Evolutionary conservation across 2,888 invertebrate species (phyloP).

Genomic region (Rotaria socialis): DNA sequence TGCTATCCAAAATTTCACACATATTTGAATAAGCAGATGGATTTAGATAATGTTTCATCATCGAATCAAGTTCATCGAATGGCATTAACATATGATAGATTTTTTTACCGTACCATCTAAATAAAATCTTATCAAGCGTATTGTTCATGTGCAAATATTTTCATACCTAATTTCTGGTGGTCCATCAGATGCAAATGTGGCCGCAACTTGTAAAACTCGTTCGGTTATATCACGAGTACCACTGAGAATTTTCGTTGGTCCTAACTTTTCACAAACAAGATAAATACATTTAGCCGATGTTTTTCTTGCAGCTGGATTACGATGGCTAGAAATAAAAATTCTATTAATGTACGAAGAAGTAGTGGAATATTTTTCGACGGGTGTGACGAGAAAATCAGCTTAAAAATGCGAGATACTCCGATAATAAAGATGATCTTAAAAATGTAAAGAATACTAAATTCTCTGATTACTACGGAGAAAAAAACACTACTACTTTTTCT

Average conservation of each 20-base stretch:
- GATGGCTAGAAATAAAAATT: slow-evolving; percentile 65
- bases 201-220: slow-evolving; percentile 73
- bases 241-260: slow-evolving; percentile 70
- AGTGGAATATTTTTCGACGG: no score
- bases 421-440: no score
- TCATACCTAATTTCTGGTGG: slow-evolving; percentile 74
- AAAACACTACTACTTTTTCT: no score
- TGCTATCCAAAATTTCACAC: slow-evolving; percentile 71
- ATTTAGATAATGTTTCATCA: slow-evolving; percentile 75
- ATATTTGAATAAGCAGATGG: slow-evolving; percentile 74
- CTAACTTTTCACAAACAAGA: slow-evolving; percentile 69
- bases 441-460: no score
- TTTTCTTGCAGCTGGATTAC: slow-evolving; percentile 79
- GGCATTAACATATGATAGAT: slow-evolving; percentile 71
- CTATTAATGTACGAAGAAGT: no score
- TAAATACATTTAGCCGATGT: slow-evolving; percentile 75
- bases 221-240: slow-evolving; percentile 74
- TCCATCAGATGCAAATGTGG: slow-evolving; percentile 78
- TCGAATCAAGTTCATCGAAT: slow-evolving; percentile 72
- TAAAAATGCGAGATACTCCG: no score
- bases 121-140: no score
- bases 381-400: no score
- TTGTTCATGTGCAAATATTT: no score
- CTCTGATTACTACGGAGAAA: no score
- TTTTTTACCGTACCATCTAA: slow-evolving; percentile 70